Conservation (phyloP, 2,888 invertebrate genomes). For the Taphrorychus bicolor region DNA sequence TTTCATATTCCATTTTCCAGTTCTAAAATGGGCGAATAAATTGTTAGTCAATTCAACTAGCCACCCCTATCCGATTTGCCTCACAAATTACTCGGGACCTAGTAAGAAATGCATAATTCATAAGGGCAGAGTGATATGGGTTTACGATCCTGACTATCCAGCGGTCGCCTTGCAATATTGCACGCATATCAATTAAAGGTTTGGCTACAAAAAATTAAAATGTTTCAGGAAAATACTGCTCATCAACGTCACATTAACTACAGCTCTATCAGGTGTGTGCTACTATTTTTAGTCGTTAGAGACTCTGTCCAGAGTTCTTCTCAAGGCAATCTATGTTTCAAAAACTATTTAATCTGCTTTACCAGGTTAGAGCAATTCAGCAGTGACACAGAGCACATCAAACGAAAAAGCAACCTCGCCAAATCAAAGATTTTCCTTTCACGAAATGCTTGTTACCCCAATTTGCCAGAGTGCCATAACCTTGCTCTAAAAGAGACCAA, state of each 20-base stretch:
- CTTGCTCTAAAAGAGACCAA: background rate
- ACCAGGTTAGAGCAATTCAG: background rate
- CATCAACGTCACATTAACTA: too few species aligned
- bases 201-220: background rate
- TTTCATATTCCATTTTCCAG: too few species aligned
- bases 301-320: too few species aligned
- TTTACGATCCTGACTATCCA: background rate
- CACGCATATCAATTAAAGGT: background rate
- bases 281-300: too few species aligned
- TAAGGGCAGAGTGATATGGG: background rate
- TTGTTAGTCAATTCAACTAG: background rate
- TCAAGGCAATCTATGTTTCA: too few species aligned
- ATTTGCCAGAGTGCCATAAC: background rate
- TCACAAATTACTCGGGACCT: background rate
- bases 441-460: background rate
- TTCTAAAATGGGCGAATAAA: background rate
- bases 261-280: too few species aligned
- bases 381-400: background rate
- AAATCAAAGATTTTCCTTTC: background rate
- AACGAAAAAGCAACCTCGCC: too few species aligned
- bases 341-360: too few species aligned
- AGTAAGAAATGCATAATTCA: background rate
- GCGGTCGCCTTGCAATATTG: background rate
- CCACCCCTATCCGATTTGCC: background rate
- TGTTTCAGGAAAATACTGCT: too few species aligned